A percentile compares a stretch with the other conserved stretches of the same genome.
Conservation (phyloP, 2,113 vertebrate genomes). For the Sinocyclocheilus anshuiensis region DNA sequence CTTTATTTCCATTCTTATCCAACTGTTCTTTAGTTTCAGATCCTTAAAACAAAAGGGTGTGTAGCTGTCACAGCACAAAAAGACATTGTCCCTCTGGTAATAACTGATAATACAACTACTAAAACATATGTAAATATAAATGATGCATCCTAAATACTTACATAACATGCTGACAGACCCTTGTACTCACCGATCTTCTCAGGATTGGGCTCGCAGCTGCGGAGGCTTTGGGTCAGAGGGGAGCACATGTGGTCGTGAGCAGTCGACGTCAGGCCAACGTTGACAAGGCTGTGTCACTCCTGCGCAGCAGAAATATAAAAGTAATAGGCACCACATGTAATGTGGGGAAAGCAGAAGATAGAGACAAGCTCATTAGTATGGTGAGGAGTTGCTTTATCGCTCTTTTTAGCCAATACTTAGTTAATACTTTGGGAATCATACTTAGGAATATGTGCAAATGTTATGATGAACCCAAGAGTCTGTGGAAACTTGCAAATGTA, state of each 20-base stretch:
- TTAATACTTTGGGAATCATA: not conserved
- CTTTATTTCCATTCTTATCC: not conserved
- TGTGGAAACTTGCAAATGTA: not conserved
- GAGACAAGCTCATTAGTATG: slow-evolving; percentile 77
- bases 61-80: not conserved
- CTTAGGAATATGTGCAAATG: not conserved
- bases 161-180: not conserved
- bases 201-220: slow-evolving; percentile 87
- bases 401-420: not conserved
- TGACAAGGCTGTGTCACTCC: slow-evolving; percentile 75
- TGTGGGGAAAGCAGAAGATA: slow-evolving; percentile 79
- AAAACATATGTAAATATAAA: not conserved
- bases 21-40: not conserved
- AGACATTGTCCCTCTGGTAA: not conserved
- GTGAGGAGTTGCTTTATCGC: slow-evolving; percentile 63
- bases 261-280: slow-evolving; percentile 84
- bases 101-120: not conserved
- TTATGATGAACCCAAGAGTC: not conserved
- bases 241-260: slow-evolving; percentile 85
- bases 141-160: not conserved
- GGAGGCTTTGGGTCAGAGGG: slow-evolving; percentile 79
- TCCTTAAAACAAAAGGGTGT: not conserved
- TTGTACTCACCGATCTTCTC: not conserved
- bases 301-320: slow-evolving; percentile 76
- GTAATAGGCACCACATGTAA: slow-evolving; percentile 85